Evolutionary conservation across 2,113 vertebrate species (phyloP).

Genomic region (Poeciliopsis occidentalis): DNA sequence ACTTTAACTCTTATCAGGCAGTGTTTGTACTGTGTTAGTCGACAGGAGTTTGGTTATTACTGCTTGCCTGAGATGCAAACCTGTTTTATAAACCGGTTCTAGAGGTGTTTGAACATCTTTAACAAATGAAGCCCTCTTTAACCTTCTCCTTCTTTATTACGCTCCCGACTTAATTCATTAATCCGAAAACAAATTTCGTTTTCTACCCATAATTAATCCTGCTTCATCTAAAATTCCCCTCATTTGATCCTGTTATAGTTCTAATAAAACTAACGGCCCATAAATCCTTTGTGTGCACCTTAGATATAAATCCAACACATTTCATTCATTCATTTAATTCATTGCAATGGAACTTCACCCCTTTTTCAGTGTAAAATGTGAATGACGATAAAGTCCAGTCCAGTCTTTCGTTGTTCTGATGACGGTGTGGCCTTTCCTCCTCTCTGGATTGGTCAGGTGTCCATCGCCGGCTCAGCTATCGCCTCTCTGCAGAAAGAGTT

Average conservation of each 20-base stretch:
- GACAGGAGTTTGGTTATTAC: conserved; percentile 2
- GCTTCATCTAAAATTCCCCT: background rate
- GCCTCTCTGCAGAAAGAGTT: conserved; percentile 87
- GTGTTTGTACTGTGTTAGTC: background rate
- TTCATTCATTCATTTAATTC: no score
- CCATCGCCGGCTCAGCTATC: conserved; percentile 89
- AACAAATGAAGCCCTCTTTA: conserved; percentile 16
- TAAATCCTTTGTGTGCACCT: conserved; percentile 10
- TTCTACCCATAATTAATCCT: conserved; percentile 6
- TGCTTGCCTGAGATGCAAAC: conserved; percentile 59
- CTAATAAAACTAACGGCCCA: conserved; percentile 40
- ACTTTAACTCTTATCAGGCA: background rate
- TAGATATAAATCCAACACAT: background rate
- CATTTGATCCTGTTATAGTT: background rate
- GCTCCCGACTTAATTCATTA: background rate
- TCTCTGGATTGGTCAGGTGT: conserved; percentile 83
- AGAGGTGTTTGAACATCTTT: conserved; percentile 24
- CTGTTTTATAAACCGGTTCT: conserved; percentile 18
- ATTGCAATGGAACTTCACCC: no score
- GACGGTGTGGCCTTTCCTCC: conserved; percentile 63
- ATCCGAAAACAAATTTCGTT: conserved; percentile 4
- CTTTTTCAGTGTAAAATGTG: no score
- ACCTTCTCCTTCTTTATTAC: conserved; percentile 6
- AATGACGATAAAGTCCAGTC: background rate
- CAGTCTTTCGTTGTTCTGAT: conserved; percentile 7